Evolutionary conservation across 2,888 invertebrate species (phyloP).

Genomic region (Callimorpha dominula): DNA sequence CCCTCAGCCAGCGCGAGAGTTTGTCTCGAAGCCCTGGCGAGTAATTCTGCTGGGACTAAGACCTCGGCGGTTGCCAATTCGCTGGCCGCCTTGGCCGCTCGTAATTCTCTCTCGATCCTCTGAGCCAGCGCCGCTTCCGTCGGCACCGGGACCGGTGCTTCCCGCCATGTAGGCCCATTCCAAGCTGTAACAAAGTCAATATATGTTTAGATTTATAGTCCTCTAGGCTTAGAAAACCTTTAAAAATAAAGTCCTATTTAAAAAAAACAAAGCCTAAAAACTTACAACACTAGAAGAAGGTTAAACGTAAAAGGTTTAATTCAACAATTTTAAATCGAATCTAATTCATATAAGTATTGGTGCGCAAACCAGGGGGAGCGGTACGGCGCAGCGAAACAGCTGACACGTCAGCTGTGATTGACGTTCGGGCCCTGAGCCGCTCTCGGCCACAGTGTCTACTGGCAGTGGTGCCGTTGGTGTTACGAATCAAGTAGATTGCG

Average conservation of each 20-base stretch:
- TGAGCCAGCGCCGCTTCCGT: constrained; percentile 90
- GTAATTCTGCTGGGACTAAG: constrained; percentile 93
- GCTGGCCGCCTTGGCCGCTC: constrained; percentile 92
- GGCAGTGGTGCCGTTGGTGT: constrained; percentile 9
- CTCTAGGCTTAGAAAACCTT: constrained; percentile 7
- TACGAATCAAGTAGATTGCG: constrained; percentile 14
- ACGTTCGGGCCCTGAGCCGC: constrained; percentile 46
- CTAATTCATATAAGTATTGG: constrained; percentile 44
- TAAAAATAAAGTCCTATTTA: neutral
- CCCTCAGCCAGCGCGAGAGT: constrained; percentile 94
- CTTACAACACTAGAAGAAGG: neutral
- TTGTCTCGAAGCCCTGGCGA: constrained; percentile 92
- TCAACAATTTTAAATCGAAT: constrained; percentile 14
- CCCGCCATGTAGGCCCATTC: constrained; percentile 82
- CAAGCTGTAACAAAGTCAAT: constrained; percentile 77
- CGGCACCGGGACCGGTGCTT: constrained; percentile 83
- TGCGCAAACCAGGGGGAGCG: constrained; percentile 61
- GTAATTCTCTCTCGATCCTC: constrained; percentile 92
- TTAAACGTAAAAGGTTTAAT: constrained; percentile 7
- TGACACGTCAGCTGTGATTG: constrained; percentile 76
- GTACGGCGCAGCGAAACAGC: constrained; percentile 72
- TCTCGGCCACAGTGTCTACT: neutral
- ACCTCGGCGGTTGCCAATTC: constrained; percentile 95
- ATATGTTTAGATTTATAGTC: constrained; percentile 49
- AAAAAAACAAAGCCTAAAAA: neutral